phyloP scores from a whole-genome alignment of 92 coral and sea anemone genomes.

The Epizoanthus stellaris region DNA sequence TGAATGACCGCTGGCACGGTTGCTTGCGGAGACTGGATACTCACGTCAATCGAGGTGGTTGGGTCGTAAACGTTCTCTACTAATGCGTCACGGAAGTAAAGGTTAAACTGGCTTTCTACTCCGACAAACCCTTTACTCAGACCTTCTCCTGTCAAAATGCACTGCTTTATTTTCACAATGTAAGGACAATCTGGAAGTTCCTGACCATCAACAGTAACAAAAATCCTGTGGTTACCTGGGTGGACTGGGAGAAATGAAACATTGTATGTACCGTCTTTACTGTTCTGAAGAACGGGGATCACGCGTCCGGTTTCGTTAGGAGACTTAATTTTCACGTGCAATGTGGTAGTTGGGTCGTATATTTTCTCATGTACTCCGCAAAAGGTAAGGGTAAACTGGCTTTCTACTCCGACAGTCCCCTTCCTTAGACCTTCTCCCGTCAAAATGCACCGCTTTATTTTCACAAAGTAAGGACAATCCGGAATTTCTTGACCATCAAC shows the following conservation, averaged over 20 bases:
- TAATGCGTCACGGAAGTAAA: neutral
- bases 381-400: neutral
- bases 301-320: neutral
- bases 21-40: neutral
- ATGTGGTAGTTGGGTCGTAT: neutral
- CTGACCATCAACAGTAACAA: neutral
- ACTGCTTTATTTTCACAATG: neutral
- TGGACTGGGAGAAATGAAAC: neutral
- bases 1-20: neutral
- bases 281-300: neutral
- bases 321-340: neutral
- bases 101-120: neutral
- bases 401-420: neutral
- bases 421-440: neutral
- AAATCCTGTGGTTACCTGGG: neutral
- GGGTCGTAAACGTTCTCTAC: neutral
- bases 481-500: neutral
- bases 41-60: neutral
- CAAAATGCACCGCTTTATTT: neutral
- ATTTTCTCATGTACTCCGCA: neutral
- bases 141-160: neutral
- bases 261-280: neutral
- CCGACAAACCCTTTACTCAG: neutral
- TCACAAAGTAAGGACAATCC: neutral
- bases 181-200: neutral